A percentile compares a stretch with the other conserved stretches of the same genome.
Conservation (phyloP, 2,113 vertebrate species). For the Parus major region DNA sequence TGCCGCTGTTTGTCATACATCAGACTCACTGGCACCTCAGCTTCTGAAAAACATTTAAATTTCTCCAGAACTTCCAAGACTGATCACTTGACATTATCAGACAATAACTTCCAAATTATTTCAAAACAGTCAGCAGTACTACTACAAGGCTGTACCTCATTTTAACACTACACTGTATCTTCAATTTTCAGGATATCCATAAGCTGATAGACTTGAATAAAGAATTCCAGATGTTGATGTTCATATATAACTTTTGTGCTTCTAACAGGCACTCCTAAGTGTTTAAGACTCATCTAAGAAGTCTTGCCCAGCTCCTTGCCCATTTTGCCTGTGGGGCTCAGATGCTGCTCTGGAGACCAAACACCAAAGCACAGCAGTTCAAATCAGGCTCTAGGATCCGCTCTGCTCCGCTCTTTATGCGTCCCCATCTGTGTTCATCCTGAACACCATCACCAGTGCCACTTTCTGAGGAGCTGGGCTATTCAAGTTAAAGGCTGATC, state of each 20-base stretch:
- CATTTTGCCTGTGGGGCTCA: neutral
- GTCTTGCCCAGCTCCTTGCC: neutral
- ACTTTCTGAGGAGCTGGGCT: neutral
- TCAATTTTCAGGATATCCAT: neutral
- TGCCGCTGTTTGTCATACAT: neutral
- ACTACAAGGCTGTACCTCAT: neutral
- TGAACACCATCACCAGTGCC: neutral
- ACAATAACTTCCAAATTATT: neutral
- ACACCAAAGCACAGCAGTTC: rapidly evolving
- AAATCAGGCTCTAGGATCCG: neutral
- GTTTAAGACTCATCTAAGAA: neutral
- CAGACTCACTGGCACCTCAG: neutral
- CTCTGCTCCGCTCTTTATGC: neutral
- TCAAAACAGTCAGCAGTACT: neutral
- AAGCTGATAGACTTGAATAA: neutral
- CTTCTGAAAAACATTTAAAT: neutral
- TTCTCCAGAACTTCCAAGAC: neutral
- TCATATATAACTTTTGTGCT: neutral
- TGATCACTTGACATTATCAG: neutral
- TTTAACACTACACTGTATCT: neutral
- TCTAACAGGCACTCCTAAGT: neutral
- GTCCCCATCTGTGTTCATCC: neutral
- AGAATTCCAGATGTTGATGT: neutral
- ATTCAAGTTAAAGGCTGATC: neutral
- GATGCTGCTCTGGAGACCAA: neutral